A percentile compares a stretch with the other conserved stretches of the same genome.
These are phyloP conservation scores for Macrophya annulata DNA, from an alignment of 2,888 invertebrate genomes.

Conservation along the genomic window DNA sequence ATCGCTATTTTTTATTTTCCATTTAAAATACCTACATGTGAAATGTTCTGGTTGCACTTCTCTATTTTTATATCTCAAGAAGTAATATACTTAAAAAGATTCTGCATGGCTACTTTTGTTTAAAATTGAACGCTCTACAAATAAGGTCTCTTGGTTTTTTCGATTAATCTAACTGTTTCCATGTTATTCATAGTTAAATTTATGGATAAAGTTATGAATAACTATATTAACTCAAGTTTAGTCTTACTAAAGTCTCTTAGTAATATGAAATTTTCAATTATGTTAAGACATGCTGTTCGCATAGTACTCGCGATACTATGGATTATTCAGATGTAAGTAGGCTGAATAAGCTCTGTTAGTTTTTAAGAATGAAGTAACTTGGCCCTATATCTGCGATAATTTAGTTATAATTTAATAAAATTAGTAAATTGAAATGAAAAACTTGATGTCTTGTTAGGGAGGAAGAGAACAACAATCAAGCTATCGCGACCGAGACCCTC, in stretches of 20 bases:
- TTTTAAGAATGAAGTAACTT: not conserved
- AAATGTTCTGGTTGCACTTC: too few species aligned
- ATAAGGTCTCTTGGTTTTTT: too few species aligned
- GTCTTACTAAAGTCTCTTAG: not conserved
- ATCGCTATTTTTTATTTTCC: not conserved
- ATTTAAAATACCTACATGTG: too few species aligned
- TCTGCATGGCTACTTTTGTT: too few species aligned
- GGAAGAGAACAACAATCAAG: slow-evolving; percentile 68
- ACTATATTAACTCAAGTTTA: too few species aligned
- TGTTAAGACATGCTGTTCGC: slow-evolving; percentile 54
- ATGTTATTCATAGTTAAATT: too few species aligned
- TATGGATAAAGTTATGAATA: too few species aligned
- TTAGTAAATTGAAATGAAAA: not conserved
- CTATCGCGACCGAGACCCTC: slow-evolving; percentile 72
- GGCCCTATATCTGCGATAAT: not conserved
- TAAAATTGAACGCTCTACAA: too few species aligned
- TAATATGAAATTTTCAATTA: slow-evolving; percentile 41
- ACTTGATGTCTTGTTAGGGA: slow-evolving; percentile 63
- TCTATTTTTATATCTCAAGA: too few species aligned
- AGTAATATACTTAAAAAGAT: too few species aligned
- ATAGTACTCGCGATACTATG: slow-evolving; percentile 51
- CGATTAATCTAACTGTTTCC: too few species aligned
- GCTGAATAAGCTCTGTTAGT: not conserved
- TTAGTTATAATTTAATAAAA: not conserved
- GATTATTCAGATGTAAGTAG: slow-evolving; percentile 57